phyloP scores from a whole-genome alignment of 2,797 vertebrate genomes.

The Chrysolophus pictus region DNA sequence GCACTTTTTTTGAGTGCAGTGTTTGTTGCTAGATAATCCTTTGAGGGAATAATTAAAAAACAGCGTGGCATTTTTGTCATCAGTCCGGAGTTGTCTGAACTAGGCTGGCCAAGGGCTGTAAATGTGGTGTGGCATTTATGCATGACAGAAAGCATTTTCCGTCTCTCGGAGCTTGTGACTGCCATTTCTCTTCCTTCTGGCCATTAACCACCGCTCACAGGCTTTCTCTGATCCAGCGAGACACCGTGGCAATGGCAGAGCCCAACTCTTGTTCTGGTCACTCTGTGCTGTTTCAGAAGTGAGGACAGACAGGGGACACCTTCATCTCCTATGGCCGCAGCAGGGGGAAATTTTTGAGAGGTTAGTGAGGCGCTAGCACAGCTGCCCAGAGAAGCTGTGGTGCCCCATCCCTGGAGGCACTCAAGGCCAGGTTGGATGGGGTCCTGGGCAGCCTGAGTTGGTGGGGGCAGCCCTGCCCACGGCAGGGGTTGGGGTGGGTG shows the following conservation, averaged over 20 bases:
- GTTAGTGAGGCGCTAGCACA: no score
- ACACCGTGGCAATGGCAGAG: neutral
- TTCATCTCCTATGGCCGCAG: neutral
- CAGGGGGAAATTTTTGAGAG: neutral
- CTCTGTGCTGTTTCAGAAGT: neutral
- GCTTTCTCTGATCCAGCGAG: neutral
- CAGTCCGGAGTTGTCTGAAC: neutral
- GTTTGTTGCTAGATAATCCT: neutral
- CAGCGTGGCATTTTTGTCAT: conserved; percentile 5
- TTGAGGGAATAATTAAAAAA: neutral
- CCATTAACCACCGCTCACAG: neutral
- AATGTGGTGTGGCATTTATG: neutral
- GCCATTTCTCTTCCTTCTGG: neutral
- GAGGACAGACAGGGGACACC: neutral
- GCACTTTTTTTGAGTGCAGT: conserved; percentile 6
- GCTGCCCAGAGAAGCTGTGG: no score
- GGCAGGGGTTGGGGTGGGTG: no score
- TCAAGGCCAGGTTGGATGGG: no score
- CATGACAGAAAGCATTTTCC: neutral
- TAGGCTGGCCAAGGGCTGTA: neutral
- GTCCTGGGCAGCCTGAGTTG: no score
- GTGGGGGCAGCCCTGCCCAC: no score
- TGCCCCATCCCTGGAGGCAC: no score
- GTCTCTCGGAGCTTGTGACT: neutral
- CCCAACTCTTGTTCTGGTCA: neutral